Evolutionary conservation across 2,888 invertebrate genomes (phyloP), one percentile per base, ranked within the genome.

Genomic region (Athalia circularis): DNA sequence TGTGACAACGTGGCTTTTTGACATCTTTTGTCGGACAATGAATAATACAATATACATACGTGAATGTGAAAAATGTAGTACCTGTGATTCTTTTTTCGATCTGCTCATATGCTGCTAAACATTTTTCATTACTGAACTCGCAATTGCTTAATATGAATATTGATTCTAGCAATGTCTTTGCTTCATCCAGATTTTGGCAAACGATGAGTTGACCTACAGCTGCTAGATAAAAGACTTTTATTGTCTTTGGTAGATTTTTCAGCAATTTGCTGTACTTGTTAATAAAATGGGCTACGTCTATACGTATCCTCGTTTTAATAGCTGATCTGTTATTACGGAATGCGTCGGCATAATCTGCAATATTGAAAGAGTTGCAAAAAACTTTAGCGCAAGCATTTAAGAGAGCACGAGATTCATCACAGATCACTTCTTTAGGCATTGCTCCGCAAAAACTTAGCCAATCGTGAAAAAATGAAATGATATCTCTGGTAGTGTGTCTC

Each of bases 361-460:
- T 64, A 64, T 64, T 45, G 1, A 4, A 64, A 45, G n/a, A 4
- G 45, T 64, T 64, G 64, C 64, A 64, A 15, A 64, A 64, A 64
- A 64, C 64, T 64, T 64, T 64, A 5, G 64, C 64, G 64, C 64
- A 64, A 64, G 64, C 64, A 64, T 64, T 50, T 11, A 67, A 48
- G 13, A 67, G 50, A 50, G 67, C 67, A 48, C 48, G 47, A 13
- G 67, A 67, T 67, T 47, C 50, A 7, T 67, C 67, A 50, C 67
- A 67, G 29, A 67, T 50, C 48, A 67, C 67, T 67, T 67, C 67
- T 67, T 67, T 67, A 48, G 67, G 67, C 64, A 64, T 64, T 64
- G 43, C 3, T 64, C 5, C 64, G 43, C 64, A 64, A 64, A 11
- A 64, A 64, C 64, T 64, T 5, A 64, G 43, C 64, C 43, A 43